A percentile compares a stretch with the other conserved stretches of the same genome.
Evolutionary conservation across 2,888 invertebrate species (phyloP).

Genomic region (Ophion ventricosus): DNA sequence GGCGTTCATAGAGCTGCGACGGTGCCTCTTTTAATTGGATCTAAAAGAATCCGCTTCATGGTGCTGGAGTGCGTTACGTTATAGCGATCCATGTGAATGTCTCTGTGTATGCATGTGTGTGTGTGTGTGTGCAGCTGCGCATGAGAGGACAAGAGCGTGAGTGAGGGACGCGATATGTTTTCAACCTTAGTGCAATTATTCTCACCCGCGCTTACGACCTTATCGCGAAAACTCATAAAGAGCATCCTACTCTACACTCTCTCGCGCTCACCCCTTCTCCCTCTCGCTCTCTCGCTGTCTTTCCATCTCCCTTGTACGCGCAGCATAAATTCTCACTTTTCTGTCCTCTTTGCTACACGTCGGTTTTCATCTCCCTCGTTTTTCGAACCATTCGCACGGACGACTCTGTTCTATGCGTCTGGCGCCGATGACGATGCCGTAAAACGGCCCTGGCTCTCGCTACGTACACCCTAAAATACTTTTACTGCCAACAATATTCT

Average conservation of each 20-base stretch:
- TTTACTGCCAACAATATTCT: constrained; percentile 41
- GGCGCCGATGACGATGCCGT: constrained; percentile 61
- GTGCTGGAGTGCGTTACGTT: constrained; percentile 29
- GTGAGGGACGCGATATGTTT: constrained; percentile 36
- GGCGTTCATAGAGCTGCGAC: constrained; percentile 49
- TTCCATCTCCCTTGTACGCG: not conserved
- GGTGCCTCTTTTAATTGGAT: constrained; percentile 65
- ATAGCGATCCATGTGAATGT: not conserved
- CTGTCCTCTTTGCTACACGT: constrained; percentile 23
- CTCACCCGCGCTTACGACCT: constrained; percentile 58
- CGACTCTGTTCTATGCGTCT: constrained; percentile 43
- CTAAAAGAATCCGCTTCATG: constrained; percentile 59
- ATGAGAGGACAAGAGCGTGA: constrained; percentile 18
- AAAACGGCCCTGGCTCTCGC: constrained; percentile 39
- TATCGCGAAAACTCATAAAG: constrained; percentile 61
- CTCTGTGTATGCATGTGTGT: too few relatives aligned
- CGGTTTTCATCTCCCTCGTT: constrained; percentile 10
- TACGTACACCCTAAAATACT: constrained; percentile 33
- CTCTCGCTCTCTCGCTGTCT: not conserved
- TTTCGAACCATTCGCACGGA: constrained; percentile 57
- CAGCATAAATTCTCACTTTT: constrained; percentile 12
- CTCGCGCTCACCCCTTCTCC: constrained; percentile 1
- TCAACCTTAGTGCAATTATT: constrained; percentile 63
- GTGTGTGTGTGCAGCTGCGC: constrained; percentile 2
- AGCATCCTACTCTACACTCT: constrained; percentile 31